phyloP scores from a whole-genome alignment of 2,797 vertebrate species.

The Gallinago solitaria region DNA sequence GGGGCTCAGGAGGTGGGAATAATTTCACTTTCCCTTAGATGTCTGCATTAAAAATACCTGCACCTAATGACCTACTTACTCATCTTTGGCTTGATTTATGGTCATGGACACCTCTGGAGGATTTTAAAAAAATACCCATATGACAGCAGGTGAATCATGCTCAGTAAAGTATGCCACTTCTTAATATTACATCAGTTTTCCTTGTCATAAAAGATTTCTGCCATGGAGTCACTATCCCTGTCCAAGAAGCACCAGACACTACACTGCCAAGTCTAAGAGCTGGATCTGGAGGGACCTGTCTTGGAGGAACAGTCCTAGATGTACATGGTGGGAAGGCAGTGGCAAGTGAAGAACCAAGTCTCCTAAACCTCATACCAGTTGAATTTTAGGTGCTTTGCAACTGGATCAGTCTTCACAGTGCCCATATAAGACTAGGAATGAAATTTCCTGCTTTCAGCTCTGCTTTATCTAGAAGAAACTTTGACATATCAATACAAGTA shows the following conservation, averaged over 20 bases:
- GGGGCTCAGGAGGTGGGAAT: not conserved
- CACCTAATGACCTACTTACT: not conserved
- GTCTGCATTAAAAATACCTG: not conserved
- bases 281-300: not conserved
- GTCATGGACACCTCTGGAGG: not conserved
- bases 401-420: not conserved
- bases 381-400: not conserved
- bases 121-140: not conserved
- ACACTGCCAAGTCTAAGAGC: not conserved
- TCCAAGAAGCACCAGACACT: not conserved
- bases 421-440: not conserved
- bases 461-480: not conserved
- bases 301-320: too few species aligned
- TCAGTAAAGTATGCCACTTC: not conserved
- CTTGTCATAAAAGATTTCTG: not conserved
- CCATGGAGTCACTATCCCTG: not conserved
- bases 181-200: not conserved
- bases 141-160: not conserved
- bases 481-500: not conserved
- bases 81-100: not conserved
- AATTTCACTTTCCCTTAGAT: not conserved
- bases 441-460: not conserved
- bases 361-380: not conserved
- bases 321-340: not conserved
- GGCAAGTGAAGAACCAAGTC: not conserved